Percentiles rank a stretch among this genome's conserved stretches.
Conservation (phyloP, 2,888 invertebrate species). For the Siphlonurus alternatus region DNA sequence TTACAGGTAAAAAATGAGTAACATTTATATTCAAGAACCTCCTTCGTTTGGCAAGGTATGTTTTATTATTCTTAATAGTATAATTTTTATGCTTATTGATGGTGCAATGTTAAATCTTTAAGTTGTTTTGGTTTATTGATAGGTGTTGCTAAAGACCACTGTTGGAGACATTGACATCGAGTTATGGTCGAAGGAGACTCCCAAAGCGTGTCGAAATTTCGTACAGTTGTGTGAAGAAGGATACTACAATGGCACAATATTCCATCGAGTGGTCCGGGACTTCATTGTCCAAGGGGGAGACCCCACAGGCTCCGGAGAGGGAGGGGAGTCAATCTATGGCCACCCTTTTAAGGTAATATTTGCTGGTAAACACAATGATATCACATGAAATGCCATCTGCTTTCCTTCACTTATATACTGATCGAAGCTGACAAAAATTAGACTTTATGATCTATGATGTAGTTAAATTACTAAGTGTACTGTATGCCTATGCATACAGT, state of each 20-base stretch:
- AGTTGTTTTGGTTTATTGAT: no score
- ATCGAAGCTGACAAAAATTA: no score
- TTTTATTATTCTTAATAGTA: constrained; percentile 6
- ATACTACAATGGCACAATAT: constrained; percentile 81
- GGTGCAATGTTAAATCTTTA: no score
- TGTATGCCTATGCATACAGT: no score
- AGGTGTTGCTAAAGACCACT: constrained; percentile 83
- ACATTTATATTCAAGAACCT: constrained; percentile 94
- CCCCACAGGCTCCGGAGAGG: constrained; percentile 87
- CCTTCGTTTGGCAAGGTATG: constrained; percentile 85
- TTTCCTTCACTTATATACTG: no score
- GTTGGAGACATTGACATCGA: constrained; percentile 97
- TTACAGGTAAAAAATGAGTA: constrained; percentile 75
- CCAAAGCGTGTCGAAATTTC: constrained; percentile 85
- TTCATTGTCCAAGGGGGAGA: constrained; percentile 97
- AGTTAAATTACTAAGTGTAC: no score
- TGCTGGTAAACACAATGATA: no score
- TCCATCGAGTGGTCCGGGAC: constrained; percentile 83
- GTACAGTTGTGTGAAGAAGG: constrained; percentile 93
- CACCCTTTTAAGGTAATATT: constrained; percentile 67
- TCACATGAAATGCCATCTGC: no score
- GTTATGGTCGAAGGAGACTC: constrained; percentile 92
- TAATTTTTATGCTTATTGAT: constrained; percentile 2
- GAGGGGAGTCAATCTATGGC: constrained; percentile 93
- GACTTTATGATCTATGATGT: no score